Conservation (phyloP, 2,113 vertebrate genomes). For the Pangasianodon hypophthalmus region DNA sequence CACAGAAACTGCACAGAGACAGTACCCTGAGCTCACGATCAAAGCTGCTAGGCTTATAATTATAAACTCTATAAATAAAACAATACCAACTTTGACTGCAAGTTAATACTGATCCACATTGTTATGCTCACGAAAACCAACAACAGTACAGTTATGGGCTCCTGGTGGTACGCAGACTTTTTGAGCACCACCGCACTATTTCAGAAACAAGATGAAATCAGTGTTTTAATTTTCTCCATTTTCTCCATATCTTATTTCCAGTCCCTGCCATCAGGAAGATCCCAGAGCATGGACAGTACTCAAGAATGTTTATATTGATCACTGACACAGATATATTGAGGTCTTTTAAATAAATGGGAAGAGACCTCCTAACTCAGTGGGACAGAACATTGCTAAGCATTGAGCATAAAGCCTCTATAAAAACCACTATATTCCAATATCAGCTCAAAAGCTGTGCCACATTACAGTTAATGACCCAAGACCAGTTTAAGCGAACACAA, state of each 20-base stretch:
- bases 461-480: slow-evolving; percentile 8
- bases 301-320: not conserved
- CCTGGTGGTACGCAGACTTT: not conserved
- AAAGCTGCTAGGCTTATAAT: not conserved
- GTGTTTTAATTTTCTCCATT: not conserved
- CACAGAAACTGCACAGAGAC: not conserved
- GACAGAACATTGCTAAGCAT: not conserved
- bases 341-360: not conserved
- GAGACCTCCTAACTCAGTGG: not conserved
- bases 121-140: not conserved
- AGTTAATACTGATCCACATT: not conserved
- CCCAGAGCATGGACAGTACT: not conserved
- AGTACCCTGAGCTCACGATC: not conserved
- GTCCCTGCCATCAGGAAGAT: not conserved
- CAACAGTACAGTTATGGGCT: not conserved
- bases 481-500: not conserved
- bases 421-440: not conserved
- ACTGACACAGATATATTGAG: not conserved
- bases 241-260: not conserved
- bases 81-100: not conserved
- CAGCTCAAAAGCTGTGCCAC: not conserved
- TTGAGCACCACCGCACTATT: not conserved
- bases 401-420: not conserved
- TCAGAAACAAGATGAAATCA: not conserved
- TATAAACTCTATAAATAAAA: not conserved